These are phyloP conservation scores for Pilophorus perplexus DNA, from an alignment of 2,888 invertebrate genomes.

Conservation along the genomic window DNA sequence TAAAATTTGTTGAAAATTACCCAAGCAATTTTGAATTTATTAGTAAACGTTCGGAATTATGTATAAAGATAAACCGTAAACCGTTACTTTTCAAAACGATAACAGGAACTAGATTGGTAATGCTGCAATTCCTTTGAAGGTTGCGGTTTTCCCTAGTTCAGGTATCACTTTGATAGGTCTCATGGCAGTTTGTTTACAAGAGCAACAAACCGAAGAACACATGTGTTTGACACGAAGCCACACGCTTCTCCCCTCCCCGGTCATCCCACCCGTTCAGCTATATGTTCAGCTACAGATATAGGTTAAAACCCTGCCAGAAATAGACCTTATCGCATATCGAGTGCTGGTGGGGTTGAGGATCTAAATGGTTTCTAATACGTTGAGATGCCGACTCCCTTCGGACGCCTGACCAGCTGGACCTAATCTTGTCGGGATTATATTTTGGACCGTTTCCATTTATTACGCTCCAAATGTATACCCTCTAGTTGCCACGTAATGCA, in stretches of 20 bases:
- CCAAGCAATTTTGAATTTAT: background rate
- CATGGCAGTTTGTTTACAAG: constrained; percentile 77
- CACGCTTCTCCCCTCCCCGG: constrained; percentile 2
- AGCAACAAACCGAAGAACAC: constrained; percentile 57
- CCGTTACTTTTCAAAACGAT: background rate
- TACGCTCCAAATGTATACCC: too few species aligned
- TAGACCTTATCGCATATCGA: constrained; percentile 27
- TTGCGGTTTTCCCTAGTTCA: too few species aligned
- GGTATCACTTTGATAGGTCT: too few species aligned
- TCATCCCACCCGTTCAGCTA: background rate
- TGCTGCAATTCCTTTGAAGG: too few species aligned
- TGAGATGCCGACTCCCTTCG: too few species aligned
- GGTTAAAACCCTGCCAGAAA: constrained; percentile 35
- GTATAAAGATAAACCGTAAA: background rate
- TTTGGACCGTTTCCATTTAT: too few species aligned
- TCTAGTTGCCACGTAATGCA: too few species aligned
- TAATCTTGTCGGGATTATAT: too few species aligned
- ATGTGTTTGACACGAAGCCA: constrained; percentile 16
- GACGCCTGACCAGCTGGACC: too few species aligned
- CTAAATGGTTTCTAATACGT: background rate
- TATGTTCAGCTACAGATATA: constrained; percentile 14
- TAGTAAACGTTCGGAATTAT: background rate
- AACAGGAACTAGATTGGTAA: background rate
- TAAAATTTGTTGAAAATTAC: too few species aligned
- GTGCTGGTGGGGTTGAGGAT: background rate